Percentiles rank a stretch among this genome's conserved stretches.
Evolutionary conservation across 2,113 vertebrate species (phyloP).

Genomic region (Grammomys surdaster): DNA sequence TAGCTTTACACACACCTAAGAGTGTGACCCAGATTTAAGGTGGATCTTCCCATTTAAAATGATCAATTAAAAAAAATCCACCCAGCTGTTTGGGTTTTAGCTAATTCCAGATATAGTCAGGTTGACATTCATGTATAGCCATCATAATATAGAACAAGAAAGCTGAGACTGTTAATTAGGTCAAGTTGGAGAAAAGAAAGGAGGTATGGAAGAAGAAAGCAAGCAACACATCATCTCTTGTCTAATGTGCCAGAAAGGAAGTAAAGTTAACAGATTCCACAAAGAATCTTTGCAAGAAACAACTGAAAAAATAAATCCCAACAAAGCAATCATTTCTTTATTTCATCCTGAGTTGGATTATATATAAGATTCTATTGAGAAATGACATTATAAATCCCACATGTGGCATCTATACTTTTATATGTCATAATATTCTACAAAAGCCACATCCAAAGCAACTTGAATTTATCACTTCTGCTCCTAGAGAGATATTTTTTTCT

Average conservation of each 20-base stretch:
- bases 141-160: neutral
- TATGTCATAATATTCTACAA: neutral
- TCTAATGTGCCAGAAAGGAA: neutral
- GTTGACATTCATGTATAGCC: neutral
- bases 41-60: neutral
- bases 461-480: neutral
- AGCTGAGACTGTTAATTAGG: neutral
- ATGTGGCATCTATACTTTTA: neutral
- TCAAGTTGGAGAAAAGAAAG: neutral
- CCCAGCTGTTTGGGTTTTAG: neutral
- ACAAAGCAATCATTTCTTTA: neutral
- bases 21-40: neutral
- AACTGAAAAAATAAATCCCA: neutral
- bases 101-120: neutral
- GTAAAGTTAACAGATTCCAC: neutral
- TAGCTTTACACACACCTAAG: neutral
- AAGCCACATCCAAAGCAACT: constrained; percentile 13
- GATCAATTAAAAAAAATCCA: neutral
- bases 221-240: neutral
- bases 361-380: constrained; percentile 31
- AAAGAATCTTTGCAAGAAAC: neutral
- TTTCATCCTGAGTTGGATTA: neutral
- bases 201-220: neutral
- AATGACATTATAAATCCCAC: neutral
- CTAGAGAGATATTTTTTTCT: neutral